Evolutionary conservation across 2,797 vertebrate genomes (phyloP), one percentile per base, ranked within the genome.

Genomic region (Typhlichthys eigenmanni): DNA sequence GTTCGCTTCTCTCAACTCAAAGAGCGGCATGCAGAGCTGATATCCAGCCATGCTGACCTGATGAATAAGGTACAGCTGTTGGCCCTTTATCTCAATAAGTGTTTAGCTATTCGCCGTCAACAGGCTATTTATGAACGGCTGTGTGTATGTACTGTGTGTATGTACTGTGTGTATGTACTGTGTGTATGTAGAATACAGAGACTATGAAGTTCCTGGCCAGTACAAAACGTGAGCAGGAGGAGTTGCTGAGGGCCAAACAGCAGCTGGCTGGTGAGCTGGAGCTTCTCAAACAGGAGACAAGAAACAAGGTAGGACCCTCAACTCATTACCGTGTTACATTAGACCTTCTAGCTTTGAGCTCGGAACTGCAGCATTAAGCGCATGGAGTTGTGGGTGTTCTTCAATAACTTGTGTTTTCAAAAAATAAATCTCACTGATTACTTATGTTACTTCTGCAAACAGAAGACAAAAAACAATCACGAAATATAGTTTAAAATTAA

Each of bases 21-120:
- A 83, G 97, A 98, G 85, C 95, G 96, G 74, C 97, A 99, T 58
- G 96, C 95, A 0, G 96, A 97, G 83, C 93, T 99, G 74, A 95
- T 99, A 24, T 95, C 95, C 85, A 94, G 91, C 71, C 96, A 99
- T 0, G 97, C 98, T 0, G 95, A 95, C 62, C 87, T 99, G 12
- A 93, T 98, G 87, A 94, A 94, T 67, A 98, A 96, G 96, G 97
- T 98, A 78, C 32, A 32, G 11, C 2, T 57, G 19, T 17, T 1
- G 8, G 55, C 0, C 16, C 11, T 13, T 4, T 4, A 2, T n/a
- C 14, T 2, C 16, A 61, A n/a, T 5, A 2, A 0, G 24, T n/a
- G 13, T 32, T 29, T 49, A 38, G 9, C 9, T 29, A 45, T 49
- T 52, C 13, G 5, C 1, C 55, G 14, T 29, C 13, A 45, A n/a